A percentile compares a stretch with the other conserved stretches of the same genome.
These are phyloP conservation scores for Eulemur macaco DNA, from an alignment of 2,113 vertebrate genomes.

Conservation along the genomic window DNA sequence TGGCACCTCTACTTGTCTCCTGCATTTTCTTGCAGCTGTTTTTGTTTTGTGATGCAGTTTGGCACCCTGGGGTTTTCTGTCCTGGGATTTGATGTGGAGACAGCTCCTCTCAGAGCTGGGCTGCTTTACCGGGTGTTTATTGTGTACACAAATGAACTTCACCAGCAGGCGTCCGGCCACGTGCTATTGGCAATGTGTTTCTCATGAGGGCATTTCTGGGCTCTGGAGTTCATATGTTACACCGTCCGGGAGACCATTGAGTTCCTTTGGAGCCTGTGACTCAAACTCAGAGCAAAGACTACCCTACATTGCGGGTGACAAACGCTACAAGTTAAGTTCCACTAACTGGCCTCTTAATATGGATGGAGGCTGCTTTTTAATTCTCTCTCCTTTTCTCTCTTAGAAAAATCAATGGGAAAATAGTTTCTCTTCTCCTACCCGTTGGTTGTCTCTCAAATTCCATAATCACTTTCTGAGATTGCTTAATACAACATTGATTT, in stretches of 20 bases:
- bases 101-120: slow-evolving; percentile 67
- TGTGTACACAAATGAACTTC: slow-evolving; percentile 71
- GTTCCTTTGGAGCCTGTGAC: not conserved
- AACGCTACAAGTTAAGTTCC: not conserved
- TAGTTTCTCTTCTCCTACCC: not conserved
- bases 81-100: slow-evolving; percentile 79
- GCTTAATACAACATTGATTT: slow-evolving; percentile 60
- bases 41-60: slow-evolving; percentile 83
- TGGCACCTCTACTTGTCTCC: slow-evolving; percentile 82
- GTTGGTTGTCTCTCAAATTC: slow-evolving; percentile 53
- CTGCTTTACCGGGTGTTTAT: slow-evolving; percentile 74
- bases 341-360: not conserved
- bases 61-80: slow-evolving; percentile 71
- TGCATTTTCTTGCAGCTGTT: slow-evolving; percentile 85
- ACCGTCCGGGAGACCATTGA: not conserved
- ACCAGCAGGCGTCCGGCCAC: slow-evolving; percentile 50
- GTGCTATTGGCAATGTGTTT: slow-evolving; percentile 74
- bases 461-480: slow-evolving; percentile 56
- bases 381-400: not conserved
- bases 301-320: not conserved
- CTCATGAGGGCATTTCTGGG: slow-evolving; percentile 73
- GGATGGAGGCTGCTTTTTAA: not conserved
- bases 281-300: not conserved
- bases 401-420: slow-evolving; percentile 44
- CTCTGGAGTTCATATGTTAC: not conserved